Evolutionary conservation across 2,113 vertebrate species (phyloP), one percentile per base, ranked within the genome.

Genomic region (Suricata suricatta): DNA sequence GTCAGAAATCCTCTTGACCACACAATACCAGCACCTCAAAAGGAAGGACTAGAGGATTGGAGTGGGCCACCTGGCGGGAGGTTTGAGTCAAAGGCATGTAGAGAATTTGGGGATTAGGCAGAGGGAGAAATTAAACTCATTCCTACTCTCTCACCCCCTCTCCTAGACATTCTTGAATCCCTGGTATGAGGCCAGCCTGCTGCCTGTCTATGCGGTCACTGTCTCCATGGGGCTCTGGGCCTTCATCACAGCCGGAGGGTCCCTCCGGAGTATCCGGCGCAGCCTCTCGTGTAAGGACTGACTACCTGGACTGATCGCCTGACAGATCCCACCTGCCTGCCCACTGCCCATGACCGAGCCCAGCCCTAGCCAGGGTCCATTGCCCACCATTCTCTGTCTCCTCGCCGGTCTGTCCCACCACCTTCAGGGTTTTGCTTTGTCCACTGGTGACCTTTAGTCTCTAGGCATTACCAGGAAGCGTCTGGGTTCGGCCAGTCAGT

Each of bases 161-260:
- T 68, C 57, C 9, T 83, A 99, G 99, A 99, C 99, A 0, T 99
- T 99, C 97, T 97, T 99, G 93, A 99, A 99, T 87, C 99, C 99
- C 0, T 95, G 98, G 97, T 99, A 99, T 0, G 98, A 99, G 93
- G 98, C 98, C 92, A 99, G 98, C 98, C 97, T 99, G 87, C 88
- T 98, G 60, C 98, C 99, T 80, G 98, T 99, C 96, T 98, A 99
- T 94, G 88, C 98, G 96, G 98, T 99, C 93, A 99, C 98, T 2
- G 23, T 99, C 31, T 97, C 97, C 97, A 99, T 97, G 16, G 99
- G 98, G 33, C 94, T 98, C 63, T 99, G 99, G 99, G 98, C 99
- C 63, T 99, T 99, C 69, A 1, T 98, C 98, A 99, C 98, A 0
- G 99, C 99, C 0, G 99, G 99, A 0, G 99, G 99, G 57, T 99